phyloP scores from a whole-genome alignment of 1,140 invertebrate species.

The Trichogramma pretiosum region DNA sequence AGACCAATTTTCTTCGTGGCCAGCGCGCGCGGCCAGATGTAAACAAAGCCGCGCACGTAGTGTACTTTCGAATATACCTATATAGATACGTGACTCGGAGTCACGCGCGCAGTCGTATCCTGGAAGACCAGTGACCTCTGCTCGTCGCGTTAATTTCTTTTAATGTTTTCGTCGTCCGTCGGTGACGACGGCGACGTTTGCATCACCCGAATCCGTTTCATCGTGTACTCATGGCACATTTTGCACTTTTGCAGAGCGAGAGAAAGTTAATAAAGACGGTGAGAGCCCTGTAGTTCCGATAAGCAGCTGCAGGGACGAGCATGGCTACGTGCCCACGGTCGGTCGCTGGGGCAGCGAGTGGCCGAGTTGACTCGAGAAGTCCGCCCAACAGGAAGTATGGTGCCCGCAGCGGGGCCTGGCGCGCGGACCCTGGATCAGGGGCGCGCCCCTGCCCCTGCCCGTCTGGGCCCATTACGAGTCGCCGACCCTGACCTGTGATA shows the following conservation, averaged over 20 bases:
- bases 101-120: neutral
- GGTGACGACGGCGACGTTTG: conserved; percentile 1
- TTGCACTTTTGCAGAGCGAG: conserved; percentile 40
- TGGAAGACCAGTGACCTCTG: neutral
- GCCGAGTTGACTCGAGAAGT: conserved; percentile 83
- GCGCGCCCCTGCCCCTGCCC: conserved; percentile 44
- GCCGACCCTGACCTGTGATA: conserved; percentile 46
- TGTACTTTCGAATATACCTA: no score
- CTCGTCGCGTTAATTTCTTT: neutral
- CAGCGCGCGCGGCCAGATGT: no score
- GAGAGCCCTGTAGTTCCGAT: conserved; percentile 50
- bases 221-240: no score
- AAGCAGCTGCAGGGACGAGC: conserved; percentile 53
- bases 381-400: conserved; percentile 17
- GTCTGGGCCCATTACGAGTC: conserved; percentile 45
- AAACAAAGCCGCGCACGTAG: no score
- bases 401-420: conserved; percentile 29
- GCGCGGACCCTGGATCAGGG: conserved; percentile 44
- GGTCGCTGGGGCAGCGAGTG: conserved; percentile 80
- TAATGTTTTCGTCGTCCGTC: neutral
- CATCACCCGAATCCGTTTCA: no score
- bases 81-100: no score
- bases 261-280: conserved; percentile 46
- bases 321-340: conserved; percentile 62
- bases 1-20: no score